Base-by-base conservation (phyloP, 2,113 vertebrate species). In the human (Homo sapiens) region DNA sequence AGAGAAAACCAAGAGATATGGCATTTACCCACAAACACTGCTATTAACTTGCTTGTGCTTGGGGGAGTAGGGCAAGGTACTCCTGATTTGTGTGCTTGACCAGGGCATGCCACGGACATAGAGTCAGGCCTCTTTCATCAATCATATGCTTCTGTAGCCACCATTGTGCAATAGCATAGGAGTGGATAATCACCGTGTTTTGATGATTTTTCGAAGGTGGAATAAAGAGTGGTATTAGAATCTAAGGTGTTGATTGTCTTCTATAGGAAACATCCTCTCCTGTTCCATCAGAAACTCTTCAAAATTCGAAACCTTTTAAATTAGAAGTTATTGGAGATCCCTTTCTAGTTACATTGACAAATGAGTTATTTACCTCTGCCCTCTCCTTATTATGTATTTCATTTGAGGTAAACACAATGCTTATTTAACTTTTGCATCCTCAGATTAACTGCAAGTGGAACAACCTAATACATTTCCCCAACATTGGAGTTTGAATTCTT, bases 381-480 rank as follows among this genome's bases (percentile, higher is more conserved):
- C 35, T 89, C 50, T 94, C 86, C 96, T 87, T 38, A 22, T 61
- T n/a, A 95, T 94, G 83, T 95, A 97, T 93, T 97, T 76, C 76
- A 81, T 94, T 94, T 96, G 87, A 45, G 90, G 70, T 12, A 89
- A 95, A 96, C 45, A 35, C 3, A 11, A 78, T 83, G 89, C 76
- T 93, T 45, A 89, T 98, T 98, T 95, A 98, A 95, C 83, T 96
- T 75, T 70, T 95, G 95, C 96, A 59, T 98, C 90, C 84, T 97
- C 94, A 93, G 94, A 98, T 97, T 97, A 97, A 95, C 89, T 97
- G 92, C 61, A 97, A 95, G 81, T 95, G 66, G 38, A 95, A 96
- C 92, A 97, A 72, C 17, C 43, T 97, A 94, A 95, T 97, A 73
- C 92, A 92, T 93, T 76, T 50, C 27, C 90, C 90, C 20, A 57